phyloP scores from a whole-genome alignment of 2,888 invertebrate species.

The Ditylenchus weischeri region DNA sequence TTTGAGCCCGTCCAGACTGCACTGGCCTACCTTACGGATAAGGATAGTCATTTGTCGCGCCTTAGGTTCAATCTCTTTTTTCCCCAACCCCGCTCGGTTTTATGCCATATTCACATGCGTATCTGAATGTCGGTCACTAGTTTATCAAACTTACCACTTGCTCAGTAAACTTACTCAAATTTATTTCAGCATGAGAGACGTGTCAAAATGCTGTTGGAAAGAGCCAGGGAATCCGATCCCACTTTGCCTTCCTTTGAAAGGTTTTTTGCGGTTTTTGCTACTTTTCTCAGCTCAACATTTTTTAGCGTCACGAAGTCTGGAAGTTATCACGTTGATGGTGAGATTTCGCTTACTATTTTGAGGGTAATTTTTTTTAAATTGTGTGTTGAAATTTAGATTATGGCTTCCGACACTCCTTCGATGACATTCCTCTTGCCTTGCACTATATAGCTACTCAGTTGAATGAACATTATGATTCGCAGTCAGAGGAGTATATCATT shows the following conservation, averaged over 20 bases:
- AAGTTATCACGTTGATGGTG: slow-evolving; percentile 6
- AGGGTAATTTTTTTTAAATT: too few relatives aligned
- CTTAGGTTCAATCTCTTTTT: too few relatives aligned
- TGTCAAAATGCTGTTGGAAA: slow-evolving; percentile 60
- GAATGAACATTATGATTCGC: slow-evolving; percentile 59
- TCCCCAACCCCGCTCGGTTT: too few relatives aligned
- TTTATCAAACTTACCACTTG: background rate
- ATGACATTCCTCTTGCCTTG: slow-evolving; percentile 61
- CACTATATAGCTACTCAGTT: slow-evolving; percentile 64
- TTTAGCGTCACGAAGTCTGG: slow-evolving; percentile 6
- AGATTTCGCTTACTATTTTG: background rate
- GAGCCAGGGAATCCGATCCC: slow-evolving; percentile 62
- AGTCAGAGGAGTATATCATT: slow-evolving; percentile 57
- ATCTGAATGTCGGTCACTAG: background rate
- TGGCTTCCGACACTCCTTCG: slow-evolving; percentile 63
- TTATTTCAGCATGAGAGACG: slow-evolving; percentile 61
- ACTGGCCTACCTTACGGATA: too few relatives aligned
- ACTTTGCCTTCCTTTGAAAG: slow-evolving; percentile 63
- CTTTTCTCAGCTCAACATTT: background rate
- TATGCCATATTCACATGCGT: too few relatives aligned
- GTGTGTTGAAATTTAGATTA: slow-evolving; percentile 61
- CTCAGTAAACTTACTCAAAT: background rate
- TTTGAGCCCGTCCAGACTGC: too few relatives aligned
- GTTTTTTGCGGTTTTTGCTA: slow-evolving; percentile 39
- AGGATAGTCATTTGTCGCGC: too few relatives aligned